Conservation (phyloP, 2,113 vertebrate species). For the Trichechus manatus region DNA sequence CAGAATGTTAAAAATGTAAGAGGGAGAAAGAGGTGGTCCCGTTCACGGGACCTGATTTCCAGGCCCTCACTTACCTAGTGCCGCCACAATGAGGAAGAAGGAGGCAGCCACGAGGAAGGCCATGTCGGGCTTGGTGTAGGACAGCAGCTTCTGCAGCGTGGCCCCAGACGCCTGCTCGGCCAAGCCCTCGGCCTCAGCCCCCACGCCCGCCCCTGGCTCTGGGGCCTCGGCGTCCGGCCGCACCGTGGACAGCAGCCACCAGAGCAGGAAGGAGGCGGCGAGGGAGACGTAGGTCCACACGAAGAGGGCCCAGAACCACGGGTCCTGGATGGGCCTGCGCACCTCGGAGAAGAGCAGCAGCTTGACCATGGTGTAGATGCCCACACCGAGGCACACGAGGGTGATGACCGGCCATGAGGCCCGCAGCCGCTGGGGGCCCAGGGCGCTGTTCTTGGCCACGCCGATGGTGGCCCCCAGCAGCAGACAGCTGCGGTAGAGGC, state of each 20-base stretch:
- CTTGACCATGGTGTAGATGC: conserved; percentile 93
- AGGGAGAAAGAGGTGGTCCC: background rate
- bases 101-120: conserved; percentile 91
- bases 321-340: conserved; percentile 88
- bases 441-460: conserved; percentile 90
- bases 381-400: conserved; percentile 89
- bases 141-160: conserved; percentile 93
- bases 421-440: conserved; percentile 90
- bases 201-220: conserved; percentile 67
- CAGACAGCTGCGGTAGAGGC: conserved; percentile 91
- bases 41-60: rapidly evolving
- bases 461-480: conserved; percentile 93
- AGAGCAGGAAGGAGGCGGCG: conserved; percentile 86
- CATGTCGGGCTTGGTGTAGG: conserved; percentile 93
- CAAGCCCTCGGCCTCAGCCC: conserved; percentile 73
- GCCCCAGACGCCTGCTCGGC: conserved; percentile 88
- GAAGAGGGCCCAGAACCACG: conserved; percentile 94
- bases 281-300: conserved; percentile 93
- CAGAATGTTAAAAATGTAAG: background rate
- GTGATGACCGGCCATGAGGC: conserved; percentile 85
- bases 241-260: conserved; percentile 90
- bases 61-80: conserved; percentile 91
- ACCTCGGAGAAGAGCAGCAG: conserved; percentile 94
- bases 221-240: conserved; percentile 79
- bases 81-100: conserved; percentile 93